phyloP scores from a whole-genome alignment of 2,113 vertebrate genomes.

The Tympanuchus pallidicinctus region DNA sequence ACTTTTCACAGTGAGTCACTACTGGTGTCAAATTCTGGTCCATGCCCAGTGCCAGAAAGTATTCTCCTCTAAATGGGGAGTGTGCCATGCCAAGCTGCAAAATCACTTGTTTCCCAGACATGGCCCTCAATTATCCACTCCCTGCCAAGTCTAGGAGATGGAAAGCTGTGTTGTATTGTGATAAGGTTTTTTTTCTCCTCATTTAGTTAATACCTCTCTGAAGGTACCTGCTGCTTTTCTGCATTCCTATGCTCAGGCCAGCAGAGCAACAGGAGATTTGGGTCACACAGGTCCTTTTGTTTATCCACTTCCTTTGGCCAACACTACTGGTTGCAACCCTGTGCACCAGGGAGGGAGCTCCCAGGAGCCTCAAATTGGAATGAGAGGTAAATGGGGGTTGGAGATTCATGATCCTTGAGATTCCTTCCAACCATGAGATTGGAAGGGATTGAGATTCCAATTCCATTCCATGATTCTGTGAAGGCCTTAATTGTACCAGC shows the following conservation, averaged over 20 bases:
- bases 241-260: background rate
- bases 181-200: accelerated
- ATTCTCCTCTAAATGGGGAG: background rate
- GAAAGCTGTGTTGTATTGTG: background rate
- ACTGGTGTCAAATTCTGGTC: background rate
- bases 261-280: background rate
- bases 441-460: too few species aligned
- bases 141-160: background rate
- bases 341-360: background rate
- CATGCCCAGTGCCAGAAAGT: background rate
- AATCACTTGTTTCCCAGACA: background rate
- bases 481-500: too few species aligned
- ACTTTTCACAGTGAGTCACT: conserved; percentile 27
- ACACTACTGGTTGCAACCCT: background rate
- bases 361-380: background rate
- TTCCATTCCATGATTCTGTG: too few species aligned
- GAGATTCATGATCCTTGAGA: too few species aligned
- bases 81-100: background rate
- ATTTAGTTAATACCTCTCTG: background rate
- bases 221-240: background rate
- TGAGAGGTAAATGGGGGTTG: too few species aligned
- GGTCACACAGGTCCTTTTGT: background rate
- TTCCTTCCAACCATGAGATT: too few species aligned
- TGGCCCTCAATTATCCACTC: background rate
- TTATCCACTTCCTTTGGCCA: background rate